Evolutionary conservation across 2,113 vertebrate genomes (phyloP).

Genomic region (Melanerpes formicivorus): DNA sequence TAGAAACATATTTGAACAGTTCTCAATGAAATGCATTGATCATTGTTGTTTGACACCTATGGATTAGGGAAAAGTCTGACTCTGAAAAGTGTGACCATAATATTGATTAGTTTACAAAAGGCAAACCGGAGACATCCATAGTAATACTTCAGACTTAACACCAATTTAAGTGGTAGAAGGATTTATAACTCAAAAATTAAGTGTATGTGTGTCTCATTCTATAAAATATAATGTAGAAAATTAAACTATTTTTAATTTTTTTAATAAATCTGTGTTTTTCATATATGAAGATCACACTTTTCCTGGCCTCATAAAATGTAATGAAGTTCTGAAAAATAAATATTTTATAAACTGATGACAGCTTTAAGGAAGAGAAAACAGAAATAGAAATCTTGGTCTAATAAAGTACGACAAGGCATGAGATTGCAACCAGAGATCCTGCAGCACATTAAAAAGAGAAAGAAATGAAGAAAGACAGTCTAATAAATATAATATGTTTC

Average conservation of each 20-base stretch:
- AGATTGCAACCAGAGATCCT: neutral
- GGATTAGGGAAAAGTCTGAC: neutral
- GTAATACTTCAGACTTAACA: neutral
- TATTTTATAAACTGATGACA: neutral
- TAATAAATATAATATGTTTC: slow-evolving; percentile 52
- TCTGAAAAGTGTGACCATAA: neutral
- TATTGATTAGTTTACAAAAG: neutral
- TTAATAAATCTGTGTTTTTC: neutral
- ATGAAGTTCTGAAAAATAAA: slow-evolving; percentile 4
- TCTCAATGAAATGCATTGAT: neutral
- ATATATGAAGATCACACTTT: neutral
- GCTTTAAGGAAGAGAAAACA: slow-evolving; percentile 14
- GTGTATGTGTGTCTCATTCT: neutral
- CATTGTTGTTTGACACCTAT: neutral
- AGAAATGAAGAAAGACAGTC: slow-evolving; percentile 19
- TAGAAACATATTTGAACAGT: neutral
- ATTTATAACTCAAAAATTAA: neutral
- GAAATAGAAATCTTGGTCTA: slow-evolving; percentile 22
- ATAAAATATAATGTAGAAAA: neutral
- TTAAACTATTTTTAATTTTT: neutral
- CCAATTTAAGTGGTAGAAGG: neutral
- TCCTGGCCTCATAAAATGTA: neutral
- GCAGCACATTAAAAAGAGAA: neutral
- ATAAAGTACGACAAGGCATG: slow-evolving; percentile 38
- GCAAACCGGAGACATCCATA: neutral